phyloP scores from a whole-genome alignment of 2,113 vertebrate species.

The Oceanodroma tethys region DNA sequence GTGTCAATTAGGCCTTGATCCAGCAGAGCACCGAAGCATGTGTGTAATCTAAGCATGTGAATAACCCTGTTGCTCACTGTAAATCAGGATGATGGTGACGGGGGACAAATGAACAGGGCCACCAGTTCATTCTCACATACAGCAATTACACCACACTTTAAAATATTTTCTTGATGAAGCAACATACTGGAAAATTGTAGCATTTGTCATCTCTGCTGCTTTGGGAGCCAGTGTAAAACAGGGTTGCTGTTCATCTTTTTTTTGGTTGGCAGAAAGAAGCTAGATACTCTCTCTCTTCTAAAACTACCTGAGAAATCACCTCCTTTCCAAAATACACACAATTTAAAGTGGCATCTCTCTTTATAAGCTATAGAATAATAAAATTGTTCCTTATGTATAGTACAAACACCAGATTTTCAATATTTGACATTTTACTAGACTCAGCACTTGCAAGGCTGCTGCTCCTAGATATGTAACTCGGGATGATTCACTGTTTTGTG shows the following conservation, averaged over 20 bases:
- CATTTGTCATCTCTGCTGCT: neutral
- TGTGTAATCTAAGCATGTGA: constrained; percentile 53
- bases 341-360: neutral
- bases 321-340: neutral
- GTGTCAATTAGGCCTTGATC: constrained; percentile 63
- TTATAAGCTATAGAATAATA: neutral
- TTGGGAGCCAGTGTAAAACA: neutral
- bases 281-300: neutral
- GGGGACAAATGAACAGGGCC: constrained; percentile 34
- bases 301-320: neutral
- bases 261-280: neutral
- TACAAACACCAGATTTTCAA: neutral
- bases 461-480: neutral
- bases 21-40: constrained; percentile 45
- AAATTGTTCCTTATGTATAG: neutral
- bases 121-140: constrained; percentile 21
- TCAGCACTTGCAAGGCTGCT: neutral
- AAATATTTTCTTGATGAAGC: constrained; percentile 3
- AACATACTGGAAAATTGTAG: neutral
- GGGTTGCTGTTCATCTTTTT: neutral
- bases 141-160: neutral
- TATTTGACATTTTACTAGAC: neutral
- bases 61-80: constrained; percentile 40
- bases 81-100: constrained; percentile 9
- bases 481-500: neutral